These are phyloP conservation scores for Pterois miles DNA, from an alignment of 2,797 vertebrate species.

Conservation along the genomic window DNA sequence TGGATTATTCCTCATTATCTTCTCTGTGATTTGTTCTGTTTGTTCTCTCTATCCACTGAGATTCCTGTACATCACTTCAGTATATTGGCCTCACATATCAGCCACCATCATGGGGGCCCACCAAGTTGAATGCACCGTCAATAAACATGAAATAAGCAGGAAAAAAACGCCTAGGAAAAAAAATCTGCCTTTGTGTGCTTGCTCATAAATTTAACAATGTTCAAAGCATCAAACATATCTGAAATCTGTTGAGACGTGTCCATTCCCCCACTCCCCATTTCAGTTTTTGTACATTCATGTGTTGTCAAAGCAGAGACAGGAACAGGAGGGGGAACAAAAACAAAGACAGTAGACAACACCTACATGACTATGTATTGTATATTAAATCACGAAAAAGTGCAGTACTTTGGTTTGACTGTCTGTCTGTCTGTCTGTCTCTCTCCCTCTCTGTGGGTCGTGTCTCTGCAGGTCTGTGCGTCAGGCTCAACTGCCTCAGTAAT, in stretches of 20 bases:
- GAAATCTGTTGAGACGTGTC: constrained; percentile 3
- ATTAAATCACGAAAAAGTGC: background rate
- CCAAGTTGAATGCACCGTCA: too few relatives aligned
- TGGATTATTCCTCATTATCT: constrained; percentile 10
- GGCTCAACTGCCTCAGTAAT: constrained; percentile 78
- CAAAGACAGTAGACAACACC: background rate
- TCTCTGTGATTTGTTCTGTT: background rate
- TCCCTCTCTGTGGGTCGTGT: constrained; percentile 67
- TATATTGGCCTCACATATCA: background rate
- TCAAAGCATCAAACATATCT: background rate
- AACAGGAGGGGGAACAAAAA: background rate
- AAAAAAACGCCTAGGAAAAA: background rate
- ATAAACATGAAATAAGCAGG: background rate
- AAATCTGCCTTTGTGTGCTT: background rate
- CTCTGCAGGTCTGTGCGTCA: constrained; percentile 79
- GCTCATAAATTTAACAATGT: background rate
- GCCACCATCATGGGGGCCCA: background rate
- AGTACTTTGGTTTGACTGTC: background rate
- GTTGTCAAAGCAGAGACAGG: constrained; percentile 11
- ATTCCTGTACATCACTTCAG: background rate
- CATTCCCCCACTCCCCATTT: background rate
- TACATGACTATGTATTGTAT: background rate
- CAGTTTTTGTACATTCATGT: constrained; percentile 6
- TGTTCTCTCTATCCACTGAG: background rate
- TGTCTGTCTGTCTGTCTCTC: background rate